Evolutionary conservation across 2,888 invertebrate genomes (phyloP).

Genomic region (Agonopterix subpropinquella): DNA sequence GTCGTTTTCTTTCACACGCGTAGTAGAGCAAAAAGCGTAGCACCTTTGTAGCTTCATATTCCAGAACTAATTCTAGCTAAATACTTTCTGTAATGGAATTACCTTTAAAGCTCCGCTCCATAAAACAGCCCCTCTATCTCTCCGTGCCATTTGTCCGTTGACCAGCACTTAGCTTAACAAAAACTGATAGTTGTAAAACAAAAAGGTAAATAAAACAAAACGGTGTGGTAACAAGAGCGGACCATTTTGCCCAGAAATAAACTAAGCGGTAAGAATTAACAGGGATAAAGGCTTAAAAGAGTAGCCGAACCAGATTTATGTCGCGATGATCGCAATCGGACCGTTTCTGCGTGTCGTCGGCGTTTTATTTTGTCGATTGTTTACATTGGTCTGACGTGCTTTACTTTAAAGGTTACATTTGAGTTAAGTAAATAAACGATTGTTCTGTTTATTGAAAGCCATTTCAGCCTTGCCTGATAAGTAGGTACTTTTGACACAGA

Average conservation of each 20-base stretch:
- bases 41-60: no score
- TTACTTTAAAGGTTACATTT: constrained; percentile 10
- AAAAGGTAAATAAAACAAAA: constrained; percentile 65
- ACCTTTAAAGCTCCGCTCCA: constrained; percentile 38
- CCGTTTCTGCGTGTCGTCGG: constrained; percentile 57
- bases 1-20: neutral
- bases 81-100: constrained; percentile 1
- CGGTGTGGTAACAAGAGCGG: constrained; percentile 54
- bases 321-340: constrained; percentile 69
- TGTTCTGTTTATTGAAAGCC: no score
- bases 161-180: constrained; percentile 73
- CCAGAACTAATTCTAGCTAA: no score
- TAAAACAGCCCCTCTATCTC: constrained; percentile 53
- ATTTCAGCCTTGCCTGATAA: no score
- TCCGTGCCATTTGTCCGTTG: constrained; percentile 66
- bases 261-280: constrained; percentile 75
- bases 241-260: constrained; percentile 69
- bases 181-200: constrained; percentile 73
- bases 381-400: constrained; percentile 28
- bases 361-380: constrained; percentile 55
- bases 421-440: neutral
- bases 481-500: no score
- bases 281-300: constrained; percentile 73
- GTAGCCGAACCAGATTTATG: constrained; percentile 75
- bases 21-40: no score